Base-by-base conservation (phyloP, 2,888 invertebrate species). In the Clepsis dumicolana region DNA sequence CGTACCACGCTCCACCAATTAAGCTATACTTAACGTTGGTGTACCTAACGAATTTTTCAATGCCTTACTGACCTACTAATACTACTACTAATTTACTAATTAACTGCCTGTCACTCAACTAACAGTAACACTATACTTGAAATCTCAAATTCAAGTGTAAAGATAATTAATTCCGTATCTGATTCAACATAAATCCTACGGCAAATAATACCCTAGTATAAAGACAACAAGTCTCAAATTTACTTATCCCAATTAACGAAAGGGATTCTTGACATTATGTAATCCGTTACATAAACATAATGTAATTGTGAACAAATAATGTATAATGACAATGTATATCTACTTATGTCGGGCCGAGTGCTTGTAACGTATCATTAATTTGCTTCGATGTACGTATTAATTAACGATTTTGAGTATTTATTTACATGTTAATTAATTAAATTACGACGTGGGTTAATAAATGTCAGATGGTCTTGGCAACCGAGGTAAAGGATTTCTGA, bases 301-400 rank as follows among this genome's bases (percentile, higher is more conserved):
- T 54, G 8, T 29, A 54, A 54, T 54, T 29, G 29, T 29, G 16
- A 29, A 29, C 29, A 54, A 54, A 54, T 53, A 54, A 32, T 59
- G 59, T 59, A 41, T 25, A 29, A 8, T 18, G 18, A 12, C 16
- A 56, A 35, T 59, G 54, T 54, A 54, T 18, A 29, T 16, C 16
- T 8, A 5, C 12, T n/a, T n/a, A n/a, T n/a, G n/a, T 5, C 16
- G 5, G 18, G 25, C 24, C 16, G 35, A 25, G 18, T 59, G 59
- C 10, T 25, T 38, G 48, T 50, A 59, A 65, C 65, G 52, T 52
- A 14, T 65, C 65, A 65, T 65, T 65, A 65, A 65, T 59, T 41
- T 65, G 14, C n/a, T 21, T 38, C 32, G 52, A 59, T 24, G 18
- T 48, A n/a, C 10, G n/a, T 24, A 25, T 38, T 57, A 56, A 21